These are phyloP conservation scores for Heterotilapia buettikoferi DNA, from an alignment of 2,113 vertebrate species.

Conservation along the genomic window DNA sequence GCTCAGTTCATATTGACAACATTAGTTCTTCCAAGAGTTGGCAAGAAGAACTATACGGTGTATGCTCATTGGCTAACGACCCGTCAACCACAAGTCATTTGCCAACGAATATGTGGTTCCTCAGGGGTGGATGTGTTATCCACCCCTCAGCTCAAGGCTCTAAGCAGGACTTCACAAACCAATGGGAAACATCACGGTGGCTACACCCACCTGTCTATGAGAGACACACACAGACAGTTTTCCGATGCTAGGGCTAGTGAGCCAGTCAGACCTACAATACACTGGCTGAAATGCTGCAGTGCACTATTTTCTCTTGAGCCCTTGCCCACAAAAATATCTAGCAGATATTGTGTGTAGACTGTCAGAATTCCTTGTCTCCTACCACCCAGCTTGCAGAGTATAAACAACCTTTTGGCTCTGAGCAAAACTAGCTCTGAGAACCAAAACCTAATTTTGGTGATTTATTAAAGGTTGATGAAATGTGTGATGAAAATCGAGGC, in stretches of 20 bases:
- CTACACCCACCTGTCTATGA: background rate
- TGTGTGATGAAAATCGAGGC: background rate
- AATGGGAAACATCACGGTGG: background rate
- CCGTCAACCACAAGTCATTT: background rate
- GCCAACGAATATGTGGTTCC: background rate
- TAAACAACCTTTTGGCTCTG: background rate
- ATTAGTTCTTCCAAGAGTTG: background rate
- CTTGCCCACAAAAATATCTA: background rate
- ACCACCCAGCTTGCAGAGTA: background rate
- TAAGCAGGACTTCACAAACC: background rate
- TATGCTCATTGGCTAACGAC: background rate
- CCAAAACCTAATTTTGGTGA: background rate
- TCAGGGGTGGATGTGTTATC: background rate
- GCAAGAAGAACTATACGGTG: background rate
- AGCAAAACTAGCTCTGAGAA: background rate
- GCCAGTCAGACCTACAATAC: background rate
- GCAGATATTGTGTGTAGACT: constrained; percentile 3
- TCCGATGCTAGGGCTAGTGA: background rate
- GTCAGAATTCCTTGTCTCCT: background rate
- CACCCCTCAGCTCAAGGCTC: background rate
- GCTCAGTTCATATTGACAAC: background rate
- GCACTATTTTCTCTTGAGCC: background rate
- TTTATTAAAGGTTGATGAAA: background rate
- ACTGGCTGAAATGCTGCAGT: background rate
- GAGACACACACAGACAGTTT: background rate